These are phyloP conservation scores for Oligia strigilis DNA, from an alignment of 2,888 invertebrate species.

Conservation along the genomic window DNA sequence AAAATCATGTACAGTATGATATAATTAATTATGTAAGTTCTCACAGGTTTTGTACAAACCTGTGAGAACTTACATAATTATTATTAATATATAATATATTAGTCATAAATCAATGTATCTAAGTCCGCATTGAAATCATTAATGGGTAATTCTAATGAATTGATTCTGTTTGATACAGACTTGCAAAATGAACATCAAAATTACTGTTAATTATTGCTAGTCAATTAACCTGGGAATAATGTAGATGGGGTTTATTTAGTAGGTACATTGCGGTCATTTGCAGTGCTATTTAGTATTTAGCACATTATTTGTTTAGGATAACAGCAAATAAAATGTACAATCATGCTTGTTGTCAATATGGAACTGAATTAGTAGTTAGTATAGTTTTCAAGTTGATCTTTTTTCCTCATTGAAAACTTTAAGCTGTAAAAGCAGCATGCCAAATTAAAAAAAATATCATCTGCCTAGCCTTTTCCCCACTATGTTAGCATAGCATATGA, in stretches of 20 bases:
- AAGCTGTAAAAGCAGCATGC: background rate
- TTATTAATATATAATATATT: background rate
- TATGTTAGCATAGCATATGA: too few relatives aligned
- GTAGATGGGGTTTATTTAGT: background rate
- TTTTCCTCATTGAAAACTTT: background rate
- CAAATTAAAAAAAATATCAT: background rate
- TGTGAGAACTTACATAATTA: too few relatives aligned
- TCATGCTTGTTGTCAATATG: background rate
- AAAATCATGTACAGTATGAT: background rate
- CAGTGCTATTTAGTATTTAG: background rate
- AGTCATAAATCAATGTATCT: background rate
- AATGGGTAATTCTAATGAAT: background rate
- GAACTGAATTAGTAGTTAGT: background rate
- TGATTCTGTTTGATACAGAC: background rate
- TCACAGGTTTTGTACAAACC: slow-evolving; percentile 15
- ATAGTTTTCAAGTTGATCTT: background rate
- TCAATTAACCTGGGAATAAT: background rate
- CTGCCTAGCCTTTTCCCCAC: too few relatives aligned
- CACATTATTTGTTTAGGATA: background rate
- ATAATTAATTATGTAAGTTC: background rate
- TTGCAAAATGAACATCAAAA: background rate
- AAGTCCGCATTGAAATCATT: background rate
- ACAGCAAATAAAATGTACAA: background rate
- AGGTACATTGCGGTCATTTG: background rate
- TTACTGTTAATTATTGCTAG: too few relatives aligned